phyloP scores from a whole-genome alignment of 2,113 vertebrate genomes.

The Aramus guarauna region DNA sequence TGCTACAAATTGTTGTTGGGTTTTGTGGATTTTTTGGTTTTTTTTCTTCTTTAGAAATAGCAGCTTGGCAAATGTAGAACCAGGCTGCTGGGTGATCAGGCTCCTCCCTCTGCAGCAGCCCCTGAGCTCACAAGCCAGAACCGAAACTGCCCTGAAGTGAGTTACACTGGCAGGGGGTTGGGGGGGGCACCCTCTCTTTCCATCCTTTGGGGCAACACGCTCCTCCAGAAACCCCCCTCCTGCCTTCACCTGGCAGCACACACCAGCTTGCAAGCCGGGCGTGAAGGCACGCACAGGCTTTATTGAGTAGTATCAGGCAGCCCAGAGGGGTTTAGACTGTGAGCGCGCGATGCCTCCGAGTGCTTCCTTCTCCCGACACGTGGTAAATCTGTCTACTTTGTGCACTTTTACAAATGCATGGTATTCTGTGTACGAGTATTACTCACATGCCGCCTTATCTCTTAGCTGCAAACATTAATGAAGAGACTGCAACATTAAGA shows the following conservation, averaged over 20 bases:
- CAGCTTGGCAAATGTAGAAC: neutral
- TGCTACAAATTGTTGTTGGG: neutral
- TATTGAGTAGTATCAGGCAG: too few species aligned
- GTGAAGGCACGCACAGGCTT: too few species aligned
- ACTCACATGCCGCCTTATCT: neutral
- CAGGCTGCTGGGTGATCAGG: rapidly evolving
- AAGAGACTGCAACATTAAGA: neutral
- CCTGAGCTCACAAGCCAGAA: neutral
- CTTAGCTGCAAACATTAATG: neutral
- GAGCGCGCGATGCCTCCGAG: rapidly evolving
- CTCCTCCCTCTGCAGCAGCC: rapidly evolving
- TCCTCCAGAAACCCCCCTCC: neutral
- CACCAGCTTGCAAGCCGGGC: rapidly evolving
- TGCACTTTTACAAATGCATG: neutral
- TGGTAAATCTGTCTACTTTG: neutral
- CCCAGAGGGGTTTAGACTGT: neutral
- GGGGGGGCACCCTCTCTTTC: neutral
- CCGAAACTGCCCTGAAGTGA: neutral
- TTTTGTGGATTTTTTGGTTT: neutral
- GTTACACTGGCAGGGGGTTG: rapidly evolving
- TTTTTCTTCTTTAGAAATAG: neutral
- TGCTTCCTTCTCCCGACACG: rapidly evolving
- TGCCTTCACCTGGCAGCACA: neutral
- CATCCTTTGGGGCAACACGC: rapidly evolving
- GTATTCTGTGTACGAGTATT: rapidly evolving